Evolutionary conservation across 2,888 invertebrate genomes (phyloP).

Genomic region (Neoitamus cyanurus): DNA sequence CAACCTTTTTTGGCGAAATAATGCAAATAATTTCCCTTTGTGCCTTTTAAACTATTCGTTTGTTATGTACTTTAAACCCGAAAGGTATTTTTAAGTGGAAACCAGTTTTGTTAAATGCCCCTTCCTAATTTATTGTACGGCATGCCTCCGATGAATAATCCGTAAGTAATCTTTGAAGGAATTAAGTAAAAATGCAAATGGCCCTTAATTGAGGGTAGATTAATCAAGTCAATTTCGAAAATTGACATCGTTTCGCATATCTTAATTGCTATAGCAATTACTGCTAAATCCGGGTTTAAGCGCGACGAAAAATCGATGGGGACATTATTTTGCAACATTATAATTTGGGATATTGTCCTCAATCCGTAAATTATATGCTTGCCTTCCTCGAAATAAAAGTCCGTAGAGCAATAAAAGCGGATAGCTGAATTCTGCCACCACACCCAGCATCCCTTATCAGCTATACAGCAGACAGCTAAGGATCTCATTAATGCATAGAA

Average conservation of each 20-base stretch:
- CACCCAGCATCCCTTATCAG: slow-evolving; percentile 36
- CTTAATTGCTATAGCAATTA: slow-evolving; percentile 2
- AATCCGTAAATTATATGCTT: slow-evolving; percentile 27
- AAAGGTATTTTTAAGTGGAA: neutral
- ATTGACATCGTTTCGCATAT: neutral
- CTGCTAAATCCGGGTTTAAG: neutral
- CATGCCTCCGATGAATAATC: neutral
- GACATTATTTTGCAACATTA: neutral
- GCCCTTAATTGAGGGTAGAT: neutral
- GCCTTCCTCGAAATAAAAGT: slow-evolving; percentile 9
- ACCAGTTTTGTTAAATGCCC: neutral
- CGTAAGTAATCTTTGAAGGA: neutral
- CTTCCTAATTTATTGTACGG: neutral
- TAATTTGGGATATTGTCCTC: slow-evolving; percentile 16
- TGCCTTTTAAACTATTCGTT: too few species aligned
- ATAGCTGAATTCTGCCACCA: slow-evolving; percentile 10
- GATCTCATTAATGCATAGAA: slow-evolving; percentile 28
- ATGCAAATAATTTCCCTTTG: too few species aligned
- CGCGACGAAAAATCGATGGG: neutral
- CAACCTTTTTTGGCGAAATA: neutral
- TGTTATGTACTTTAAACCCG: neutral
- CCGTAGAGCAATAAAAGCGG: neutral
- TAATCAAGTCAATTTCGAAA: neutral
- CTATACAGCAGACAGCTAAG: slow-evolving; percentile 2
- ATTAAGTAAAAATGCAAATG: neutral